Percentiles rank a stretch among this genome's conserved stretches.
These are phyloP conservation scores for Baryphthengus martii DNA, from an alignment of 2,113 vertebrate genomes.

Conservation along the genomic window DNA sequence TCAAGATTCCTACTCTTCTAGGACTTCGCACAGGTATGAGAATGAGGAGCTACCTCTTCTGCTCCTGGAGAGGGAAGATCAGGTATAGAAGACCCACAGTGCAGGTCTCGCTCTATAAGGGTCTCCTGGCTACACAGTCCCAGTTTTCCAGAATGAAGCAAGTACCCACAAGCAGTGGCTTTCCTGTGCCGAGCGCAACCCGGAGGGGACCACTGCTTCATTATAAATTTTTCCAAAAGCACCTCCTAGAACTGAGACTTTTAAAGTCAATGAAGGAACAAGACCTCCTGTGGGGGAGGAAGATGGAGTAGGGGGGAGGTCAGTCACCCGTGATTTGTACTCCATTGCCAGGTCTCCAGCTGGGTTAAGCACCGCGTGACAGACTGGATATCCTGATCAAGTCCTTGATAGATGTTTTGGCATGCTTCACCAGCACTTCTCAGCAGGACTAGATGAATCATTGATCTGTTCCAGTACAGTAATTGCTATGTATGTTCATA, in stretches of 20 bases:
- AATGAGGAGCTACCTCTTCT: neutral
- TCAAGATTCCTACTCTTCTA: neutral
- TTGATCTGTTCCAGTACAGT: slow-evolving; percentile 54
- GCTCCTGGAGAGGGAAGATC: neutral
- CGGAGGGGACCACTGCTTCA: neutral
- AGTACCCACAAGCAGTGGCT: neutral
- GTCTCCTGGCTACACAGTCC: neutral
- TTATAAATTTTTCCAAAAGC: neutral
- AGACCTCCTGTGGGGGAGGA: neutral
- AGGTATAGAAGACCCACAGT: neutral
- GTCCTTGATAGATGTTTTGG: slow-evolving; percentile 40
- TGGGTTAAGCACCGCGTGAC: slow-evolving; percentile 25
- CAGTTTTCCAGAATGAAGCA: neutral
- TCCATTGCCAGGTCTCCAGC: slow-evolving; percentile 11
- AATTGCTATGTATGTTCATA: slow-evolving; percentile 27
- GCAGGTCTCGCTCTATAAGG: neutral
- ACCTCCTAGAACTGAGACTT: neutral
- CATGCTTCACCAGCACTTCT: neutral
- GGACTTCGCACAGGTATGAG: neutral
- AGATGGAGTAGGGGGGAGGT: neutral
- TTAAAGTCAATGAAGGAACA: neutral
- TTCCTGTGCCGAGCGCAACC: neutral
- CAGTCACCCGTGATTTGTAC: neutral
- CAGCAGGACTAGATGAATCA: slow-evolving; percentile 55
- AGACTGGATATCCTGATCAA: slow-evolving; percentile 18